These are phyloP conservation scores for Lampris incognitus DNA, from an alignment of 2,113 vertebrate species.

Conservation along the genomic window DNA sequence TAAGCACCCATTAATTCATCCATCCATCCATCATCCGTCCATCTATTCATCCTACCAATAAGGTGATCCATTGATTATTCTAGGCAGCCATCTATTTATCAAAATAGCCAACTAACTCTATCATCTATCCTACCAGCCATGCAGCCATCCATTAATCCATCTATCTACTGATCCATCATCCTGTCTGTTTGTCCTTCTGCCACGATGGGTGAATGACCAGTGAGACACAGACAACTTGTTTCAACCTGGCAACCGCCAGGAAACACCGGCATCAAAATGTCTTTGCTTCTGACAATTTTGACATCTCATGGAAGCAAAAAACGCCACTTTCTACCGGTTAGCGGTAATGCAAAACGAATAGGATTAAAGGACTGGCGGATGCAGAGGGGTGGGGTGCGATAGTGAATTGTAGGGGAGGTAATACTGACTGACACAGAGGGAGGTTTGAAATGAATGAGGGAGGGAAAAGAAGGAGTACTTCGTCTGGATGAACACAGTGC, in stretches of 20 bases:
- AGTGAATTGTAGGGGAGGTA: conserved; percentile 39
- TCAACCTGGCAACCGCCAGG: background rate
- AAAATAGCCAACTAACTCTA: too few species aligned
- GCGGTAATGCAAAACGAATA: conserved; percentile 14
- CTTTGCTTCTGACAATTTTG: background rate
- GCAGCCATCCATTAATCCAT: too few species aligned
- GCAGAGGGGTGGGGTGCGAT: conserved; percentile 10
- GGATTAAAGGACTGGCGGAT: conserved; percentile 49
- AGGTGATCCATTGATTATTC: conserved; percentile 5
- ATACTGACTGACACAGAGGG: conserved; percentile 65
- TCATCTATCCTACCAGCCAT: too few species aligned
- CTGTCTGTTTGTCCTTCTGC: background rate
- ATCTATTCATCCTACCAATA: conserved; percentile 6
- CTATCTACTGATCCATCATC: too few species aligned
- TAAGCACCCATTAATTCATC: conserved; percentile 1
- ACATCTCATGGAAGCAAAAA: conserved; percentile 12
- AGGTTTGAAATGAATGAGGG: conserved; percentile 51
- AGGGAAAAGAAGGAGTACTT: conserved; percentile 48
- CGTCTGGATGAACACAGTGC: conserved; percentile 53
- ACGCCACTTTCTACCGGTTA: conserved; percentile 6
- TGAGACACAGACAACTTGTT: background rate
- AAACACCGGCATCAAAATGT: conserved; percentile 3
- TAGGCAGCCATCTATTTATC: too few species aligned
- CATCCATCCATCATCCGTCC: conserved; percentile 1
- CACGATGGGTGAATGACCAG: conserved; percentile 7